Evolutionary conservation across 1,140 invertebrate species (phyloP).

Genomic region (Lasaia peninsularis): DNA sequence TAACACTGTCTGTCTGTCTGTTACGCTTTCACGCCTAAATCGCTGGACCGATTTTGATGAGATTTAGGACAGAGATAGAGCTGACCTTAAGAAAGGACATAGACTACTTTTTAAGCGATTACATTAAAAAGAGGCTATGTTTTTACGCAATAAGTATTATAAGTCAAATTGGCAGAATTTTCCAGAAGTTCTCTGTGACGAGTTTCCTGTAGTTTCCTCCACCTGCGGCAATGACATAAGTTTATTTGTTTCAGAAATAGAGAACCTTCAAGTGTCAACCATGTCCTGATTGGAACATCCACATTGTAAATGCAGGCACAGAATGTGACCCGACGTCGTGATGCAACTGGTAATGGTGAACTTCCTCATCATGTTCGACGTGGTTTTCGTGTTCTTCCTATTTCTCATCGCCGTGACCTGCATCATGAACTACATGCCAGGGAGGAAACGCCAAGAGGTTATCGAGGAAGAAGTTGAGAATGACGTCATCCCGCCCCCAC

Average conservation of each 20-base stretch:
- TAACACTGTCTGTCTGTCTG: no score
- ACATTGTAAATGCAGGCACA: constrained; percentile 30
- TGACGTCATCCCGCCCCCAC: constrained; percentile 73
- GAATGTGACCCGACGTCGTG: constrained; percentile 60
- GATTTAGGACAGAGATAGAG: no score
- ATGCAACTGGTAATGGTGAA: constrained; percentile 91
- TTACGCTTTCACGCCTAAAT: no score
- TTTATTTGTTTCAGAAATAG: constrained; percentile 27
- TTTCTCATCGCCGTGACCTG: constrained; percentile 89
- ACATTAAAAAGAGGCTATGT: no score
- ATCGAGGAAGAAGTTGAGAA: constrained; percentile 61
- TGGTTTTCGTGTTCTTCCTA: constrained; percentile 90
- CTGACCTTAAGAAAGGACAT: no score
- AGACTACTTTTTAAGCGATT: no score
- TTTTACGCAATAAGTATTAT: no score
- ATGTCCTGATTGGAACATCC: constrained; percentile 24
- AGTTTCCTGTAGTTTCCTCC: no score
- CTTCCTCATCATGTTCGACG: constrained; percentile 90
- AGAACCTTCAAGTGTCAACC: constrained; percentile 4
- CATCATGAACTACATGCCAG: constrained; percentile 87
- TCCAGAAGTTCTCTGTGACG: no score
- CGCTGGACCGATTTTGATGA: no score
- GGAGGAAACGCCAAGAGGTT: constrained; percentile 48
- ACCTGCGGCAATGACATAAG: no score
- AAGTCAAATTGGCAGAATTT: no score